These are phyloP conservation scores for Neodiprion virginianus DNA, from an alignment of 1,140 invertebrate species.

Conservation along the genomic window DNA sequence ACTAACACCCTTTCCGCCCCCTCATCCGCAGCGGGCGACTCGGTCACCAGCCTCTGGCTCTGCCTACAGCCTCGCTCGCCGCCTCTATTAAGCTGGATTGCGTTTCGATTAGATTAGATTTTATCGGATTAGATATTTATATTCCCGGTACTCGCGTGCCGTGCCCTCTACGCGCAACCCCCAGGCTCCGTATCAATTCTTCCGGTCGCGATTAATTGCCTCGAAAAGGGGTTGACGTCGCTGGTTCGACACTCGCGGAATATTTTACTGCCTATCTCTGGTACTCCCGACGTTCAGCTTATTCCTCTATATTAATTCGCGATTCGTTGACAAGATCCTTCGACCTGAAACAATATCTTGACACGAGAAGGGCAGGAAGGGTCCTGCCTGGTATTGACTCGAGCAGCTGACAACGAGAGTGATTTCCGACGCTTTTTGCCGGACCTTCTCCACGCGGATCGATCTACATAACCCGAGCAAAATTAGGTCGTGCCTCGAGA, in stretches of 20 bases:
- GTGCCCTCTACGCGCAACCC: not conserved
- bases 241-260: not conserved
- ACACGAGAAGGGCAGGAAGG: no score
- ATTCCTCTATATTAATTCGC: no score
- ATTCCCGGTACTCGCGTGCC: not conserved
- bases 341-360: no score
- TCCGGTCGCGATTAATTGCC: slow-evolving; percentile 4
- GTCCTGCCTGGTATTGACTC: no score
- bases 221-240: not conserved
- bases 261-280: not conserved
- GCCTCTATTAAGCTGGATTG: not conserved
- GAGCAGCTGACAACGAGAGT: no score
- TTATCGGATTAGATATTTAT: slow-evolving; percentile 2
- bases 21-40: not conserved
- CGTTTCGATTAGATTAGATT: slow-evolving; percentile 7
- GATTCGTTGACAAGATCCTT: no score
- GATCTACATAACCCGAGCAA: no score
- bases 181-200: slow-evolving; percentile 4
- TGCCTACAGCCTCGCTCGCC: not conserved
- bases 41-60: not conserved
- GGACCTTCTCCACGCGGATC: no score
- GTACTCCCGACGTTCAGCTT: no score
- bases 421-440: no score
- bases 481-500: no score
- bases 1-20: not conserved